Percentiles rank a stretch among this genome's conserved stretches.
Conservation (phyloP, 1,140 invertebrate species). For the Pygmarrhopalites habei region DNA sequence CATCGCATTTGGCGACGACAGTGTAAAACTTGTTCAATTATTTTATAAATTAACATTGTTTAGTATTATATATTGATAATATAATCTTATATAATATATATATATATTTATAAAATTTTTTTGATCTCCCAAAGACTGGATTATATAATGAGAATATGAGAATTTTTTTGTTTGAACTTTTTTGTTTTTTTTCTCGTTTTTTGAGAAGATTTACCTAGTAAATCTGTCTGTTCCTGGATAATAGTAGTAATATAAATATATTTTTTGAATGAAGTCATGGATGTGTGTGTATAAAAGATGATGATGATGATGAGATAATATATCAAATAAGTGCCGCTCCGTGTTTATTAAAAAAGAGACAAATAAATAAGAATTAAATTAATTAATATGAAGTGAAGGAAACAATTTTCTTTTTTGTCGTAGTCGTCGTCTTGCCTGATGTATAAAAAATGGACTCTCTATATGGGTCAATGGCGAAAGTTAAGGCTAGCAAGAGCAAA, state of each 20-base stretch:
- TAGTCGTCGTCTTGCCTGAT: too few species aligned
- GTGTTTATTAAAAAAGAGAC: neutral
- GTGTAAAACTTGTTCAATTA: neutral
- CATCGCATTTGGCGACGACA: constrained; percentile 4
- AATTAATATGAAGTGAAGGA: neutral
- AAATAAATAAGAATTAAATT: neutral
- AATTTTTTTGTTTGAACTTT: neutral
- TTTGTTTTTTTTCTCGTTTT: neutral
- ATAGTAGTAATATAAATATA: constrained; percentile 5
- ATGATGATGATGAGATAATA: neutral
- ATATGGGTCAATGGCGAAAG: too few species aligned
- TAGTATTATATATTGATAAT: constrained; percentile 6
- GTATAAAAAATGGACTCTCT: too few species aligned
- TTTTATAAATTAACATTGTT: neutral
- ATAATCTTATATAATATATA: neutral
- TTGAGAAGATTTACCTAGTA: too few species aligned
- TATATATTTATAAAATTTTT: constrained; percentile 9
- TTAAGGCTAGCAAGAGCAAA: too few species aligned
- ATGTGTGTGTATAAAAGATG: neutral
- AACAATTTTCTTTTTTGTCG: too few species aligned
- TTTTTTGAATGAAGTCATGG: constrained; percentile 6
- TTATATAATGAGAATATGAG: neutral
- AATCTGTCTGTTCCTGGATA: constrained; percentile 17
- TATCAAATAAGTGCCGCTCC: neutral
- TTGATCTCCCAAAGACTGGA: constrained; percentile 15